Percentiles rank a stretch among this genome's conserved stretches.
Conservation (phyloP, 2,113 vertebrate genomes). For the Catharus fuscescens region DNA sequence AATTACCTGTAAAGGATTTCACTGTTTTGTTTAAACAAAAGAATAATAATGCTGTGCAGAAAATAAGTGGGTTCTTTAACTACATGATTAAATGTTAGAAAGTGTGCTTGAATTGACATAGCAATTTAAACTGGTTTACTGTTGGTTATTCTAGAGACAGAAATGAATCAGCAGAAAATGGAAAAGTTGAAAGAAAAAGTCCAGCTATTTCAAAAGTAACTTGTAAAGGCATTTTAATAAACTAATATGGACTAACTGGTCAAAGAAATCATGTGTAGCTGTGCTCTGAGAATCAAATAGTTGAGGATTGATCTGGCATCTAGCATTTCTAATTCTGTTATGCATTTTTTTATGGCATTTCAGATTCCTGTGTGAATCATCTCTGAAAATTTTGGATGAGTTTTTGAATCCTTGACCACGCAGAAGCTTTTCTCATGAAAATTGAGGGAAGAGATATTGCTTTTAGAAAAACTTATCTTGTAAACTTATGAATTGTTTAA, state of each 20-base stretch:
- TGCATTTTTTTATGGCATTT: constrained; percentile 27
- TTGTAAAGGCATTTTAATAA: background rate
- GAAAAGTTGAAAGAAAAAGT: background rate
- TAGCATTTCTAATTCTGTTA: constrained; percentile 3
- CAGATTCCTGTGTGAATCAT: constrained; percentile 85
- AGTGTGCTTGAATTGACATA: background rate
- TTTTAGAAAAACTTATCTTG: background rate
- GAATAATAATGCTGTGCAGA: background rate
- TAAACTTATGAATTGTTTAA: background rate
- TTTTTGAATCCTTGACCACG: constrained; percentile 71
- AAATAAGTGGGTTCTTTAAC: background rate
- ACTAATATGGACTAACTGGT: background rate
- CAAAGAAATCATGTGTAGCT: background rate
- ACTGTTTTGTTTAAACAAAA: background rate
- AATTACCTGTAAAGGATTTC: background rate
- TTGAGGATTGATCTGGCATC: background rate
- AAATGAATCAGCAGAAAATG: background rate
- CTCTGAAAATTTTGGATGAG: constrained; percentile 80
- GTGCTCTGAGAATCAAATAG: background rate
- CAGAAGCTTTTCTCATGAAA: background rate
- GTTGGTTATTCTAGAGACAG: background rate
- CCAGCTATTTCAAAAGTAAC: background rate
- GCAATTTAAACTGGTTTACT: background rate
- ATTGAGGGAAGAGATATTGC: background rate
- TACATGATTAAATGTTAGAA: background rate